Conservation (phyloP, 1,140 invertebrate genomes). For the Leptinotarsa undecemlineata region DNA sequence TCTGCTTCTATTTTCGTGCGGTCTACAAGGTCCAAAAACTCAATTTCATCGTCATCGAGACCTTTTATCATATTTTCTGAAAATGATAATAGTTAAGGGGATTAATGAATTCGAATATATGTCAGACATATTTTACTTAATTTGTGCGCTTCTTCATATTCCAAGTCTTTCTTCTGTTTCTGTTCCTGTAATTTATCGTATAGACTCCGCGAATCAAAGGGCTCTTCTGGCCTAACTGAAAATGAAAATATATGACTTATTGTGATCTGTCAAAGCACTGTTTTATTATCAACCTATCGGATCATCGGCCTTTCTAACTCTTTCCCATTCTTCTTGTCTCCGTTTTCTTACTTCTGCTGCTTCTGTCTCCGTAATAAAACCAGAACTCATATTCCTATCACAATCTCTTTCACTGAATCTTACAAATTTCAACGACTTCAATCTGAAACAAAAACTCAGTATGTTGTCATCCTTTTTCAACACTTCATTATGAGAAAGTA, state of each 20-base stretch:
- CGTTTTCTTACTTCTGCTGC: slow-evolving; percentile 75
- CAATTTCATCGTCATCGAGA: slow-evolving; percentile 92
- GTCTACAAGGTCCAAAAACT: slow-evolving; percentile 89
- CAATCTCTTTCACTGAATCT: not conserved
- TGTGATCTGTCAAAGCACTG: not conserved
- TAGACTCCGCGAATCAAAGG: slow-evolving; percentile 79
- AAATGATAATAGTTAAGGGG: slow-evolving; percentile 45
- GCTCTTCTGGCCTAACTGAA: slow-evolving; percentile 73
- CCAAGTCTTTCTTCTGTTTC: slow-evolving; percentile 85
- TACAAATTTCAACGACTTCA: not conserved
- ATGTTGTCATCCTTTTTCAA: too few relatives aligned
- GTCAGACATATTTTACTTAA: slow-evolving; percentile 69
- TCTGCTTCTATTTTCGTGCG: slow-evolving; percentile 82
- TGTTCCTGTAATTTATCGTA: slow-evolving; percentile 91
- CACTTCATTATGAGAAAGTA: not conserved
- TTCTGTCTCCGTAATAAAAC: slow-evolving; percentile 86
- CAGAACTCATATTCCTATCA: slow-evolving; percentile 72
- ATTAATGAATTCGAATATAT: not conserved
- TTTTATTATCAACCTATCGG: slow-evolving; percentile 71
- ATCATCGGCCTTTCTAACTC: slow-evolving; percentile 84
- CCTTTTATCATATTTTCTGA: slow-evolving; percentile 93
- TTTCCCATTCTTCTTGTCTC: slow-evolving; percentile 94
- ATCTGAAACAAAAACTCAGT: not conserved
- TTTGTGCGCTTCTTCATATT: slow-evolving; percentile 93
- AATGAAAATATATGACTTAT: slow-evolving; percentile 12